Evolutionary conservation across 30 jellyfish, hydroid and myxozoan genomes (phyloP).

Genomic region (Pseudorhiza aurosa): DNA sequence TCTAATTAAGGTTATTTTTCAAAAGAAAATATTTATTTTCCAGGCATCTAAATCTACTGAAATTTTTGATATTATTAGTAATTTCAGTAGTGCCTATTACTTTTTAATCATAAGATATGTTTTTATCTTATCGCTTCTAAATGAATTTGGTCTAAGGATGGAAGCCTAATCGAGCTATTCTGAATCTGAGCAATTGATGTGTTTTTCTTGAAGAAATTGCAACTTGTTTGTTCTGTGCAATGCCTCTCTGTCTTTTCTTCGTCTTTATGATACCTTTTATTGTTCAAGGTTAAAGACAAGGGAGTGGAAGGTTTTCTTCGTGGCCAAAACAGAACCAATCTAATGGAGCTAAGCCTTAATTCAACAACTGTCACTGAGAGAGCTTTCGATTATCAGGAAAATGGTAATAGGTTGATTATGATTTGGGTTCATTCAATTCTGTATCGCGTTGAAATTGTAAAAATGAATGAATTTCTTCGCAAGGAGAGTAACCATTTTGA

Average conservation of each 20-base stretch:
- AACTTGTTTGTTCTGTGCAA: too few species aligned
- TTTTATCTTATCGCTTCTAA: too few species aligned
- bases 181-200: neutral
- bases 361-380: constrained; percentile 4
- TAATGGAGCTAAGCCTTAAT: constrained; percentile 12
- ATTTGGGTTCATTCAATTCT: too few species aligned
- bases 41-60: neutral
- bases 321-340: neutral
- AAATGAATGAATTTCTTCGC: too few species aligned
- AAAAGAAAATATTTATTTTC: neutral
- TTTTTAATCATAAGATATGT: too few species aligned
- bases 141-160: too few species aligned
- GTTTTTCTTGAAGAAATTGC: too few species aligned
- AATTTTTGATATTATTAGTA: too few species aligned
- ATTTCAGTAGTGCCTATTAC: too few species aligned
- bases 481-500: too few species aligned
- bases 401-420: neutral
- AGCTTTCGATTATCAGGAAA: neutral
- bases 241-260: neutral
- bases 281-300: constrained; percentile 7
- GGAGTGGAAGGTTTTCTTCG: constrained; percentile 33
- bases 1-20: neutral
- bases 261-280: neutral
- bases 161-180: neutral
- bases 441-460: too few species aligned